Evolutionary conservation across 1,140 invertebrate genomes (phyloP), one percentile per base, ranked within the genome.

Genomic region (Drosophila burlai): DNA sequence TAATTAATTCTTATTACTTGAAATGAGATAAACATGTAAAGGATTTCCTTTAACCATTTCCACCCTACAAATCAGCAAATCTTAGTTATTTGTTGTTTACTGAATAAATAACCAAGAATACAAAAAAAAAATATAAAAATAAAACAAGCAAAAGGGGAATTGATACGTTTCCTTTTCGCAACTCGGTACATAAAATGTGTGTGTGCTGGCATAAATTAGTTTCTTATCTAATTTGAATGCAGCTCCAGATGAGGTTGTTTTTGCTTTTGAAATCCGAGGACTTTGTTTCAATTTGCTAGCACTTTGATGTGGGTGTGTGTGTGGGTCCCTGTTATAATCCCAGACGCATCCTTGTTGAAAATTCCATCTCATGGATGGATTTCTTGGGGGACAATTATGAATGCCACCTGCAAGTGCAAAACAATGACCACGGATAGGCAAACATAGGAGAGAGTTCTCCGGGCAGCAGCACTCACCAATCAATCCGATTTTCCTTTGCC

Each of bases 321-420:
- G 38, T 75, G 60, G 40, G 52, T 42, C 24, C 16, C 18, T 36
- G 26, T 40, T 63, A 38, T 49, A 75, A 64, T 47, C 74, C 55
- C 63, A 38, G 55, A 16, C 36, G 54, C 50, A 59, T 16, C 74
- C 42, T 52, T 57, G 54, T 42, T 59, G 43, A 77, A 77, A 77
- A 77, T 77, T 68, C 43, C 49, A 67, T 43, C 47, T 61, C 47
- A 43, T 66, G 65, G 50, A 18, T 52, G 50, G 64, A 31, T 68
- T 68, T 77, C 64, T 67, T 77, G 43, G n/a, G 55, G 64, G 38
- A 61, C 74, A 77, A 68, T 77, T 78, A 78, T 78, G 64, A 77
- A 77, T 77, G 75, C 75, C 49, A 69, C 57, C 67, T 68, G 74
- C 75, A 69, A 77, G 71, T 75, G 74, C 63, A 77, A 66, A 54